A percentile compares a stretch with the other conserved stretches of the same genome.
Evolutionary conservation across 2,797 vertebrate species (phyloP).

Genomic region (Champsocephalus gunnari): DNA sequence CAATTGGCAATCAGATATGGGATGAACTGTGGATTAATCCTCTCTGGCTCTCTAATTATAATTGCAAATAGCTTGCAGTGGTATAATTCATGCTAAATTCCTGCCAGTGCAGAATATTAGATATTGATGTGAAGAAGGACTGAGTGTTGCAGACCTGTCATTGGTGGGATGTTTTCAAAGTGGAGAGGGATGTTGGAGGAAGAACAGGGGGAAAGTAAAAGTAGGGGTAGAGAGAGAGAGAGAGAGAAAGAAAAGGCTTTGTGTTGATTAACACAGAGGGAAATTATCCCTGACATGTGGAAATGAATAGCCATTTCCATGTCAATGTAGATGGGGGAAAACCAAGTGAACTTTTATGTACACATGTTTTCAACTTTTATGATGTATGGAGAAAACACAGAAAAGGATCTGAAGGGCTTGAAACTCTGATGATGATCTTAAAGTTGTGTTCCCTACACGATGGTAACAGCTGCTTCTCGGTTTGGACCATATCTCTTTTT

Average conservation of each 20-base stretch:
- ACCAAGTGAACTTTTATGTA: too few relatives aligned
- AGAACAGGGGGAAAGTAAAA: neutral
- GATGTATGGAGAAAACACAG: neutral
- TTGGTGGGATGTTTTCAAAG: slow-evolving; percentile 22
- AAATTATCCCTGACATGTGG: slow-evolving; percentile 50
- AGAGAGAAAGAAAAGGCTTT: neutral
- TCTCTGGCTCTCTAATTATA: slow-evolving; percentile 58
- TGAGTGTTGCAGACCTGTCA: slow-evolving; percentile 56
- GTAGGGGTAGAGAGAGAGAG: neutral
- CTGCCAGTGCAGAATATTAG: slow-evolving; percentile 47
- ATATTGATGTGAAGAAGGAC: slow-evolving; percentile 42
- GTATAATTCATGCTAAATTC: slow-evolving; percentile 46
- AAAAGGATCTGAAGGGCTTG: slow-evolving; percentile 3
- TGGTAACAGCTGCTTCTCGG: neutral
- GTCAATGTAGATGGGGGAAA: too few relatives aligned
- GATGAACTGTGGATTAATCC: slow-evolving; percentile 53
- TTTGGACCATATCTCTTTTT: neutral
- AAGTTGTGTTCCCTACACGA: neutral
- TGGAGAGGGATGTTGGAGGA: slow-evolving; percentile 10
- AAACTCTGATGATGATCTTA: neutral
- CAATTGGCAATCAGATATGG: slow-evolving; percentile 61
- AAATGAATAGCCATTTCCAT: slow-evolving; percentile 38
- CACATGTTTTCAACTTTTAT: too few relatives aligned
- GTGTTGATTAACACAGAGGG: slow-evolving; percentile 43
- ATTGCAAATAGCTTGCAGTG: slow-evolving; percentile 50